Percentiles rank a stretch among this genome's conserved stretches.
Conservation (phyloP, 2,797 vertebrate genomes). For the Onychomys arenicola region DNA sequence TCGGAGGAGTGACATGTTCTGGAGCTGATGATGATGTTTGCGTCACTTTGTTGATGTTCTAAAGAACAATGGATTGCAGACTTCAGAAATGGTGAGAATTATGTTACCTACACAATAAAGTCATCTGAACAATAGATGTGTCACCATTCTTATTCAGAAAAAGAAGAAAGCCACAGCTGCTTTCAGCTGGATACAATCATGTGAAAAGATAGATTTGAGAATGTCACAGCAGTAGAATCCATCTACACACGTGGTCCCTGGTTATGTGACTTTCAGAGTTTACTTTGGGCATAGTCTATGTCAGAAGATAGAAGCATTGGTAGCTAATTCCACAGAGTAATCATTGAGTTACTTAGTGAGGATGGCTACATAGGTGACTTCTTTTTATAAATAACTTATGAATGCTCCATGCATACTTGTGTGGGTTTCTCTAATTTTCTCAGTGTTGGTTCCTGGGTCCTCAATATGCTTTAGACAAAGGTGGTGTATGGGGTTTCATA, state of each 20-base stretch:
- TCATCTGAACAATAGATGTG: not conserved
- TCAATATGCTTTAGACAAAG: not conserved
- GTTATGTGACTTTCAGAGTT: not conserved
- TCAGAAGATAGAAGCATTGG: not conserved
- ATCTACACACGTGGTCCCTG: not conserved
- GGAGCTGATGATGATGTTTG: not conserved
- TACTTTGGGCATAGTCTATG: not conserved
- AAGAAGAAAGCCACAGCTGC: not conserved
- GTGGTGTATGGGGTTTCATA: rapidly evolving
- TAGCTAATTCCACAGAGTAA: not conserved
- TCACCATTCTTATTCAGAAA: not conserved
- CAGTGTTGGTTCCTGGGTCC: too few relatives aligned
- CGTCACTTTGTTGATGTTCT: not conserved
- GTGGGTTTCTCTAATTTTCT: not conserved
- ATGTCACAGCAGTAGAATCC: not conserved
- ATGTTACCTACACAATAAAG: not conserved
- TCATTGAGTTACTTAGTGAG: not conserved
- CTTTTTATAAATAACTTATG: not conserved
- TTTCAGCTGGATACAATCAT: not conserved
- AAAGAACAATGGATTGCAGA: not conserved
- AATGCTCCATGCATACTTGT: rapidly evolving
- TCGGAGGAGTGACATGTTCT: not conserved
- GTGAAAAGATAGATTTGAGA: not conserved
- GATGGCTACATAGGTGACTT: not conserved
- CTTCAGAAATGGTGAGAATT: not conserved